Conservation (phyloP, 2,113 vertebrate genomes). For the Pachypanchax playfairii region DNA sequence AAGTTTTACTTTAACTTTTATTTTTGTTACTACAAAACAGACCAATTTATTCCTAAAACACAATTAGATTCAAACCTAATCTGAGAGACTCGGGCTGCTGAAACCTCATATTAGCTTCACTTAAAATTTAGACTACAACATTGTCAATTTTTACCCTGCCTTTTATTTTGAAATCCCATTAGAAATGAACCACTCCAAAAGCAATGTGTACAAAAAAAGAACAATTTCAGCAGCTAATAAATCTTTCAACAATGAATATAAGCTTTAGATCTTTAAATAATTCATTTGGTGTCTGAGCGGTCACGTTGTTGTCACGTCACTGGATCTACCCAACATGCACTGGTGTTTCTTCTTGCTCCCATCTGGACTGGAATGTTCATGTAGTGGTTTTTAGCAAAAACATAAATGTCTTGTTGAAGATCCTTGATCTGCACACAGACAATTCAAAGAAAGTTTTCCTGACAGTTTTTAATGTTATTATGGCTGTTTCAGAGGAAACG, state of each 20-base stretch:
- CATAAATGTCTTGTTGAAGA: too few relatives aligned
- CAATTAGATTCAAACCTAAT: background rate
- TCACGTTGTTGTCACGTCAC: background rate
- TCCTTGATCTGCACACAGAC: too few relatives aligned
- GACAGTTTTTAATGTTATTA: background rate
- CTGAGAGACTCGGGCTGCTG: background rate
- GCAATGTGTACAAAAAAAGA: background rate
- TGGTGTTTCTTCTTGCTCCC: constrained; percentile 1
- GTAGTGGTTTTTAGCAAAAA: too few relatives aligned
- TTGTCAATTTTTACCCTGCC: background rate
- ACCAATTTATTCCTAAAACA: background rate
- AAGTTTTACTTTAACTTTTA: too few relatives aligned
- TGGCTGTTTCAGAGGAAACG: background rate
- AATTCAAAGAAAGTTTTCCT: background rate
- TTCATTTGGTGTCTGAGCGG: background rate
- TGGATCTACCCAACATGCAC: background rate
- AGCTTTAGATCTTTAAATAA: background rate
- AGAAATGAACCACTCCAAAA: background rate
- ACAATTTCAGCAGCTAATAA: background rate
- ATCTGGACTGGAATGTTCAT: too few relatives aligned
- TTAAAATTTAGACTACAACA: background rate
- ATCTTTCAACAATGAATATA: background rate
- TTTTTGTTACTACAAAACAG: too few relatives aligned
- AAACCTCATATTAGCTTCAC: background rate
- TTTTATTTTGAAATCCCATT: background rate